Base-by-base conservation (phyloP, 2,888 invertebrate species). In the Mythimna ferrago region DNA sequence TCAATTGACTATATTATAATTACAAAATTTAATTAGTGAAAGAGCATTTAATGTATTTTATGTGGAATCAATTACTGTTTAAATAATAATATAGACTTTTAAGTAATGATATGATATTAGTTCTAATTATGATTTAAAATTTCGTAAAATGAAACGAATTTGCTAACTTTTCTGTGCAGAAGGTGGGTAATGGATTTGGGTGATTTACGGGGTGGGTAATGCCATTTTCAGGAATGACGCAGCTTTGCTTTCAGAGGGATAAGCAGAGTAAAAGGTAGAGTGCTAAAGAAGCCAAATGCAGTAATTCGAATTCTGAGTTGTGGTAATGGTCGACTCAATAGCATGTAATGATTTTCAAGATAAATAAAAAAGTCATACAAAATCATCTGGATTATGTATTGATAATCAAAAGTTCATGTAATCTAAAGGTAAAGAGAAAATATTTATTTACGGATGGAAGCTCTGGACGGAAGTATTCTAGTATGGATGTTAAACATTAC, bases 1-100 rank as follows among this genome's bases (percentile, higher is more conserved):
- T 71, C 71, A 71, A 71, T 35, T 35, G 35, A 61, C 72, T 54
- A 19, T 14, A 19, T 44, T 44, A 71, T 54, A 61, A 19, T 35
- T 60, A 32, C 1, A 11, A 9, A 21, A 32, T 35, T 21, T 32
- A 71, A 19, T 35, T 44, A n/a, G 10, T 57, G 5, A 7, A 26
- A 1, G 6, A 21, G 1, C 4, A 32, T 57, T n/a, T 9, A 26
- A 41, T n/a, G 51, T n/a, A n/a, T 53, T n/a, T 9, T 53, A n/a
- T 7, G n/a, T 53, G 51, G n/a, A 53, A 53, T n/a, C 51, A n/a
- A 53, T 53, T n/a, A n/a, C n/a, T n/a, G 7, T 53, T 2, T 19
- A 6, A 19, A 51, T 51, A 51, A 6, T 51, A 51, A 19, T 48
- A 26, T 35, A 38, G 1, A 38, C 38, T 48, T 48, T 53, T 9